Base-by-base conservation (phyloP, 2,797 vertebrate species). In the Menidia menidia region DNA sequence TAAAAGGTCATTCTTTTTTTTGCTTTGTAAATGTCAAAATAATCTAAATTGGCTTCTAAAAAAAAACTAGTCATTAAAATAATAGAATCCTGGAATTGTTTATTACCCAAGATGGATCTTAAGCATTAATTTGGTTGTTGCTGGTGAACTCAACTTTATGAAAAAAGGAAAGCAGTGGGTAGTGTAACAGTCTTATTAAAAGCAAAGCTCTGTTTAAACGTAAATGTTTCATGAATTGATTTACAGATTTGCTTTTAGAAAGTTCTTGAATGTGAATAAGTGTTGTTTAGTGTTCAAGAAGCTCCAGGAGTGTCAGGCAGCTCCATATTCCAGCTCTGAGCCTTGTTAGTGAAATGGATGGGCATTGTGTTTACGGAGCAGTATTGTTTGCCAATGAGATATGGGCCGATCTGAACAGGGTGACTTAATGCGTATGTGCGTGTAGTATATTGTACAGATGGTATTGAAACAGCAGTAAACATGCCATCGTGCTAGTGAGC, bases 41-140 rank as follows among this genome's bases (percentile, higher is more conserved):
- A 32, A 47, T 15, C 47, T 60, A 10, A 3, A 16, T 16, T n/a
- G 10, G n/a, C n/a, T 16, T 19, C 35, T 16, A 11, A 56, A 39
- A 12, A 12, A 56, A 56, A 56, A n/a, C 4, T 42, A 11, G 19
- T 57, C 55, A 57, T 57, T 41, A 57, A 57, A 43, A 9, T 18
- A 42, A 15, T 10, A 41, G 35, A 58, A 30, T 18, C 39, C 35
- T 42, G n/a, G 15, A n/a, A 39, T 56, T 39, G n/a, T 11, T 12
- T 39, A 56, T 56, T 12, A n/a, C 16, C 16, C 16, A n/a, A 25
- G 54, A 35, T 39, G 32, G 11, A 33, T 3, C 25, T 30, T 55
- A 11, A 42, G 18, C 18, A 3, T 8, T 58, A 41, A 25, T 6
- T 19, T 7, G n/a, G 9, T 25, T 25, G 25, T 25, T 1, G 25